Evolutionary conservation across 2,888 invertebrate species (phyloP), one percentile per base, ranked within the genome.

Genomic region (Eristalis arbustorum): DNA sequence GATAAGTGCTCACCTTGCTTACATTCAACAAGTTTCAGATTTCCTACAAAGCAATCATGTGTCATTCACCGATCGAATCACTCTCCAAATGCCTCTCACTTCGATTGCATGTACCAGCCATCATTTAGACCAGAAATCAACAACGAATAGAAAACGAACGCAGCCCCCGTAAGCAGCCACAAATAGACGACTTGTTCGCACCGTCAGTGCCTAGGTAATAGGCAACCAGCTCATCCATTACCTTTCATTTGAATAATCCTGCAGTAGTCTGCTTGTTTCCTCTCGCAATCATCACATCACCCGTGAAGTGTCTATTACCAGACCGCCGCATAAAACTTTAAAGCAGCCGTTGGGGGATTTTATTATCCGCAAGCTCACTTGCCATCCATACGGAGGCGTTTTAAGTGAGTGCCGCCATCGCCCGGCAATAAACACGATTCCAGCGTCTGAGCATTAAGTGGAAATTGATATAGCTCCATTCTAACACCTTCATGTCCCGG

Each of bases 381-480:
- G 31, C 14, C 42, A n/a, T 5, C n/a, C 42, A n/a, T 3, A 42
- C 49, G 49, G 18, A 49, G 49, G 49, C 49, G 69, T 42, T 59
- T 61, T 22, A 75, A 69, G 49, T 56, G 37, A 77, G 62, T 56
- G 76, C 56, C 28, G 34, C 49, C 49, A 49, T 34, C 18, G 23
- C 31, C 28, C 10, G 59, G 62, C 62, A 77, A 40, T 77, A 69
- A 63, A 75, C 67, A 34, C 57, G 56, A 57, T 64, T 57, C 63
- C 69, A 64, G 56, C 34, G 25, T 37, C 25, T 64, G 34, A 25
- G 64, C 28, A 28, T 71, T 22, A 71, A 77, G 57, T 71, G 56
- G 77, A 71, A 71, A 71, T 71, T 77, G 77, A 77, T 71, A 77
- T 28, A 71, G 28, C 34, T 37, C 57, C 64, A 18, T 61, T 37